Evolutionary conservation across 2,113 vertebrate species (phyloP).

Genomic region (Caloenas nicobarica): DNA sequence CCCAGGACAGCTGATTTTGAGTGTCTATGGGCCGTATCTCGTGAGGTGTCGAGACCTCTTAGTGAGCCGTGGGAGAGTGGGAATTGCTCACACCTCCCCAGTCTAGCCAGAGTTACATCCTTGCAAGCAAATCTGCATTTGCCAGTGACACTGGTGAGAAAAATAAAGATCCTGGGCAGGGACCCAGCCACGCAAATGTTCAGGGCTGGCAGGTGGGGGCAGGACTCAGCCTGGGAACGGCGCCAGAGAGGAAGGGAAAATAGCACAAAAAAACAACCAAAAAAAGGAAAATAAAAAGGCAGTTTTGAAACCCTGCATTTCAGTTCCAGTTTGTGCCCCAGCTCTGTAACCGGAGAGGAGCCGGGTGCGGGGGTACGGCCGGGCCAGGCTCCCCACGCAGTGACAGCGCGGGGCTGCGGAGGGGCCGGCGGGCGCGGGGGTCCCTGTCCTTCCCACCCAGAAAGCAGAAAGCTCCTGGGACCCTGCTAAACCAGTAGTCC

Average conservation of each 20-base stretch:
- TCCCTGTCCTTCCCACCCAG: not conserved
- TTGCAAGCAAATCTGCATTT: constrained; percentile 7
- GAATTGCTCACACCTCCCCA: constrained; percentile 19
- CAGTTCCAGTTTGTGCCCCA: not conserved
- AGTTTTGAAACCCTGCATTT: not conserved
- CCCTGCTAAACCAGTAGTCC: not conserved
- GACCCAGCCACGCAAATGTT: constrained; percentile 49
- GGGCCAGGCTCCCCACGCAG: not conserved
- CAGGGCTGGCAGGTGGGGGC: constrained; percentile 52
- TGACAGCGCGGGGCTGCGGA: not conserved
- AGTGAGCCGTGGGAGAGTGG: not conserved
- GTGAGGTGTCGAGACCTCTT: not conserved
- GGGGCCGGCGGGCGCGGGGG: not conserved
- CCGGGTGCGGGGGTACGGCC: fast-evolving
- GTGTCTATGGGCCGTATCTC: not conserved
- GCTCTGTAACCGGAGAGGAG: not conserved
- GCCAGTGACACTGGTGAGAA: constrained; percentile 52
- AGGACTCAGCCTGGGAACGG: constrained; percentile 28
- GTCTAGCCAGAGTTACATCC: constrained; percentile 19
- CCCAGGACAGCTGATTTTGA: not conserved
- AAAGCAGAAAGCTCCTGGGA: too few relatives aligned
- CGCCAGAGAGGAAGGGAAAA: constrained; percentile 15
- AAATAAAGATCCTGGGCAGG: constrained; percentile 21
- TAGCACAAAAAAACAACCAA: not conserved
- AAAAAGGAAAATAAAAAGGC: not conserved